Percentiles rank a stretch among this genome's conserved stretches.
Conservation (phyloP, 2,797 vertebrate species). For the Pangasius djambal region DNA sequence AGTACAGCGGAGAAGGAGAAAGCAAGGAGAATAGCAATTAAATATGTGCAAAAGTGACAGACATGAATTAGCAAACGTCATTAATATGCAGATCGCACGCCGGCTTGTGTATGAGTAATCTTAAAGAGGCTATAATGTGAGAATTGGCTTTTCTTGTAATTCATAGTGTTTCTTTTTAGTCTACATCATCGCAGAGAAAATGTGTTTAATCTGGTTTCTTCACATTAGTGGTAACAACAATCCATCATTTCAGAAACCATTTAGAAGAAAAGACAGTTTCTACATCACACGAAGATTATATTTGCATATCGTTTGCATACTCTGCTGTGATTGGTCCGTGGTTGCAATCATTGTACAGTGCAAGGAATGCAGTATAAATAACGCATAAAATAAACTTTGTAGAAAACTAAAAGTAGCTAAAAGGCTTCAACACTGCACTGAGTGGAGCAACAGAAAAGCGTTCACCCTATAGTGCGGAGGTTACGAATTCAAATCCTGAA, state of each 20-base stretch:
- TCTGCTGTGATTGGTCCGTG: neutral
- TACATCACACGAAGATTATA: neutral
- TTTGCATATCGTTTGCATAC: neutral
- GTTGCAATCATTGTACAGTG: neutral
- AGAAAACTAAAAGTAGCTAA: neutral
- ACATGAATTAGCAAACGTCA: neutral
- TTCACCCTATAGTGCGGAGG: too few species aligned
- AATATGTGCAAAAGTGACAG: neutral
- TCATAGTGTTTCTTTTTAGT: neutral
- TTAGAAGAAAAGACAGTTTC: neutral
- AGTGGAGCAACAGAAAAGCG: neutral
- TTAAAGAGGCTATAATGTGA: neutral
- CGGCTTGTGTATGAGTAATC: neutral
- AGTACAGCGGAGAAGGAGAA: conserved; percentile 58
- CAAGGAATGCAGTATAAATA: neutral
- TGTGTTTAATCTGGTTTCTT: neutral
- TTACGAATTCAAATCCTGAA: too few species aligned
- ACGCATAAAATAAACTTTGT: too few species aligned
- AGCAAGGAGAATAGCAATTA: conserved; percentile 66
- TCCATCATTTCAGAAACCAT: neutral
- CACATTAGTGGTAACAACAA: neutral
- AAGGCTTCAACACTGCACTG: neutral
- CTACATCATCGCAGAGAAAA: neutral
- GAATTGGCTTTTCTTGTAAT: neutral
- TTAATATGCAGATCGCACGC: neutral